phyloP scores from a whole-genome alignment of 2,888 invertebrate genomes.

The Lepetodrilus schrolli region DNA sequence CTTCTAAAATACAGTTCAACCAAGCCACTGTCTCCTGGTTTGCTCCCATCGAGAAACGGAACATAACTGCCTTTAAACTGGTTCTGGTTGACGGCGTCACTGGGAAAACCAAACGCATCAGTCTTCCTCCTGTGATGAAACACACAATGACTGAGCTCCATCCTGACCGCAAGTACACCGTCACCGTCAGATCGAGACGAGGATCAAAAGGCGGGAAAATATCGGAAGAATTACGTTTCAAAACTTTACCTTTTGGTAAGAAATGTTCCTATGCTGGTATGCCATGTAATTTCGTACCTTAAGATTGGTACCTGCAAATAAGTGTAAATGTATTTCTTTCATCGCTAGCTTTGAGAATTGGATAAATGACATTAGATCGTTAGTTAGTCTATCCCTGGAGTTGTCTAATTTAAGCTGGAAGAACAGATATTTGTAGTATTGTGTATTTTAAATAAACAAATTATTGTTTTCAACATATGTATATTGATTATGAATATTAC shows the following conservation, averaged over 20 bases:
- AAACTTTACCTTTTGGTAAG: slow-evolving; percentile 2
- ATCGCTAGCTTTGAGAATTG: too few relatives aligned
- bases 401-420: too few relatives aligned
- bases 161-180: neutral
- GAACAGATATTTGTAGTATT: too few relatives aligned
- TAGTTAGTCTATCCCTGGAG: too few relatives aligned
- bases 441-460: too few relatives aligned
- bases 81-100: neutral
- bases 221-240: neutral
- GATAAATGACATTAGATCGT: too few relatives aligned
- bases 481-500: too few relatives aligned
- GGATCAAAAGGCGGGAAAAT: neutral
- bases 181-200: neutral
- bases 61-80: neutral
- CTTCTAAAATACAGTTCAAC: neutral
- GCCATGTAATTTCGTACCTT: too few relatives aligned
- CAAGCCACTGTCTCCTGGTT: neutral
- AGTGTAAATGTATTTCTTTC: too few relatives aligned
- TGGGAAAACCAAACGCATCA: neutral
- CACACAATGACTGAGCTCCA: neutral
- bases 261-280: too few relatives aligned
- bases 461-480: too few relatives aligned
- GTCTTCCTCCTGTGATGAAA: neutral
- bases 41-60: neutral
- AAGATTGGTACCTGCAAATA: too few relatives aligned